Conservation (phyloP, 2,888 invertebrate genomes). For the Lasioglossum morio region DNA sequence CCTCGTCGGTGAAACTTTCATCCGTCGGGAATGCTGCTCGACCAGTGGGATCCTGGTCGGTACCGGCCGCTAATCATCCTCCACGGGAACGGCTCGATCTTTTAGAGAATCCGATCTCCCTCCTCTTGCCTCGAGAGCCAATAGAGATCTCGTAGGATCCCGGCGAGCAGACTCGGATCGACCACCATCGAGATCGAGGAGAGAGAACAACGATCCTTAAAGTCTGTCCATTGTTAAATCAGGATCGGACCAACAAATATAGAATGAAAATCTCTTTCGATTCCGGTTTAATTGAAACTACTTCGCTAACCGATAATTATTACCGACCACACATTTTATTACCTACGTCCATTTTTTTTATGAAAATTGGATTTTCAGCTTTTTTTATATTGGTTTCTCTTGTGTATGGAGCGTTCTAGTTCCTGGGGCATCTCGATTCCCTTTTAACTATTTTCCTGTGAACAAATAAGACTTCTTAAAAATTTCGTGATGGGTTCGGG, state of each 20-base stretch:
- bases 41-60: not conserved
- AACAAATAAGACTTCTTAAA: too few relatives aligned
- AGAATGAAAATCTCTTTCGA: too few relatives aligned
- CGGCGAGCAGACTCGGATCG: not conserved
- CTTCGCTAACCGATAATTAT: not conserved
- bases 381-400: too few relatives aligned
- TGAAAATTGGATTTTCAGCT: too few relatives aligned
- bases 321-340: too few relatives aligned
- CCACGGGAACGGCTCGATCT: not conserved
- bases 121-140: not conserved
- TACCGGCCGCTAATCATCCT: not conserved
- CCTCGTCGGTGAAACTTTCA: conserved; percentile 15
- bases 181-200: not conserved
- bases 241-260: not conserved
- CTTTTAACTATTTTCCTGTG: too few relatives aligned
- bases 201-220: not conserved
- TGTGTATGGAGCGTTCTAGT: too few relatives aligned
- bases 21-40: conserved; percentile 6
- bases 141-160: not conserved
- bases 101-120: not conserved
- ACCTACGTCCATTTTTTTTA: too few relatives aligned
- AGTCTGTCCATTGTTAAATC: not conserved
- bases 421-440: too few relatives aligned
- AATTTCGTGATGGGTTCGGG: too few relatives aligned
- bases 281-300: too few relatives aligned